Percentiles rank a stretch among this genome's conserved stretches.
Conservation (phyloP, 23 tunicate species). For the Clavelina lepadiformis region DNA sequence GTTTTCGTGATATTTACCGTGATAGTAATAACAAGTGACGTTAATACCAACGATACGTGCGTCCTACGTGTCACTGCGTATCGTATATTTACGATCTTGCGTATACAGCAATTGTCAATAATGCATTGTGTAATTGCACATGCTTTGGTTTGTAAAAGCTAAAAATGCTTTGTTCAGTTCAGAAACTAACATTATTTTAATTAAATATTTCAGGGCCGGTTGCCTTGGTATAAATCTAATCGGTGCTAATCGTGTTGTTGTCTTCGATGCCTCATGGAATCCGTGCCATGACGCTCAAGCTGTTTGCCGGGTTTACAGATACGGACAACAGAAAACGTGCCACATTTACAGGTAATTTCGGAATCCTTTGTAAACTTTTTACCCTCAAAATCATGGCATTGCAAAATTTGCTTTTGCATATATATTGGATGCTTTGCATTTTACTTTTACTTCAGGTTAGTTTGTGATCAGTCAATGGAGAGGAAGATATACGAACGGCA, state of each 20-base stretch:
- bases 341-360: constrained; percentile 91
- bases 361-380: too few species aligned
- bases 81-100: too few species aligned
- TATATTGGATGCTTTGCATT: neutral
- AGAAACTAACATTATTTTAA: neutral
- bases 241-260: constrained; percentile 97
- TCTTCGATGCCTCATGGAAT: constrained; percentile 96
- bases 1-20: too few species aligned
- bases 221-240: constrained; percentile 93
- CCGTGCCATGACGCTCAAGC: constrained; percentile 99
- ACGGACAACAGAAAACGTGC: constrained; percentile 87
- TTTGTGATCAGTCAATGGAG: constrained; percentile 91
- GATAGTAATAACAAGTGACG: too few species aligned
- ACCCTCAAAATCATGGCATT: too few species aligned
- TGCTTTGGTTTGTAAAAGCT: neutral
- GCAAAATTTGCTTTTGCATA: neutral
- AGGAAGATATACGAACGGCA: constrained; percentile 94
- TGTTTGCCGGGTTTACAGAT: constrained; percentile 92
- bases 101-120: too few species aligned
- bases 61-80: too few species aligned
- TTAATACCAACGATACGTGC: too few species aligned
- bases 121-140: too few species aligned
- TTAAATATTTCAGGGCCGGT: constrained; percentile 97
- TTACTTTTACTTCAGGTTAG: constrained; percentile 29
- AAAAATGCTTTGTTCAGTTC: neutral